These are phyloP conservation scores for Zaprionus taronus DNA, from an alignment of 1,140 invertebrate genomes.

Conservation along the genomic window DNA sequence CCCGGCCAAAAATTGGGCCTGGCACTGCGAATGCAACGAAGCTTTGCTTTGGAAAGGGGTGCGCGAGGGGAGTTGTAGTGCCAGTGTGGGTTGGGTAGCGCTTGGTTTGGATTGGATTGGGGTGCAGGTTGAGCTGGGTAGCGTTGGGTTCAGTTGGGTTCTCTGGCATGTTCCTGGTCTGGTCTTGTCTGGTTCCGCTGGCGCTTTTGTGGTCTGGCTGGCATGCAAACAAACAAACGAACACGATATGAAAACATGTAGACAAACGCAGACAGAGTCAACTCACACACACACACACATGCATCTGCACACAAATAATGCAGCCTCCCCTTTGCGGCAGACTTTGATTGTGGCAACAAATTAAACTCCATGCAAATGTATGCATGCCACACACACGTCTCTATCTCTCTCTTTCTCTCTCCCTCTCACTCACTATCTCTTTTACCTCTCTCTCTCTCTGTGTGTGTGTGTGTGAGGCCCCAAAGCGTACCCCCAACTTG, in stretches of 20 bases:
- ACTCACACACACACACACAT: slow-evolving; percentile 24
- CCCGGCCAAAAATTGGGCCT: slow-evolving; percentile 14
- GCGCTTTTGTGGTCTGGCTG: slow-evolving; percentile 6
- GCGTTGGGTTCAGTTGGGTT: slow-evolving; percentile 7
- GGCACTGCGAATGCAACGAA: neutral
- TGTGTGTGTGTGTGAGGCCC: slow-evolving; percentile 26
- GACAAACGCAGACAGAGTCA: slow-evolving; percentile 4
- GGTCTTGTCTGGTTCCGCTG: slow-evolving; percentile 24
- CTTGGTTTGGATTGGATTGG: neutral
- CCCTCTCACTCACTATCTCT: too few species aligned
- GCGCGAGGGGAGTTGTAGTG: neutral
- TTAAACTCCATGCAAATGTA: slow-evolving; percentile 70
- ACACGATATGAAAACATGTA: slow-evolving; percentile 52
- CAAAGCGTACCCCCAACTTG: slow-evolving; percentile 39
- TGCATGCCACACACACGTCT: slow-evolving; percentile 17
- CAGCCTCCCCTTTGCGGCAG: slow-evolving; percentile 29
- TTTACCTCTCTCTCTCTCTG: neutral
- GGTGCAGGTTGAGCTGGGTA: neutral
- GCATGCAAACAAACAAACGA: slow-evolving; percentile 56
- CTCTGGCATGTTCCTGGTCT: slow-evolving; percentile 6
- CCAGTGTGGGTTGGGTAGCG: too few species aligned
- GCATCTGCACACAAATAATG: slow-evolving; percentile 47
- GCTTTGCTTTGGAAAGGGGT: neutral
- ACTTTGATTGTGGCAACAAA: slow-evolving; percentile 69
- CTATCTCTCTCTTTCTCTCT: neutral